phyloP scores from a whole-genome alignment of 1,140 invertebrate genomes.

The Drosophila punjabiensis region DNA sequence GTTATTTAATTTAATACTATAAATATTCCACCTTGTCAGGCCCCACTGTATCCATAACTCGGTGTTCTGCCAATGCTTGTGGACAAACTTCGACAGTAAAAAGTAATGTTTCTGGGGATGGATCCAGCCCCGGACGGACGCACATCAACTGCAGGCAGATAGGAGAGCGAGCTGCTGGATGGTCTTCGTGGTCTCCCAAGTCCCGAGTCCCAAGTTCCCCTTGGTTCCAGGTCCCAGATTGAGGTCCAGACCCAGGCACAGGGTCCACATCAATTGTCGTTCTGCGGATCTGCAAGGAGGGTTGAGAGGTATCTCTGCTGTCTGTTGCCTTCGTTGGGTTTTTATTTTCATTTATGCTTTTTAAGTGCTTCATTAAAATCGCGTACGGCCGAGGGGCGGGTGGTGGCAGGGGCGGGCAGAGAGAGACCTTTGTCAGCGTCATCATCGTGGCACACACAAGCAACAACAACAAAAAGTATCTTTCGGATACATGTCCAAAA shows the following conservation, averaged over 20 bases:
- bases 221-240: slow-evolving; percentile 23
- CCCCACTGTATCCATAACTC: slow-evolving; percentile 39
- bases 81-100: slow-evolving; percentile 65
- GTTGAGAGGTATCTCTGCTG: slow-evolving; percentile 39
- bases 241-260: slow-evolving; percentile 29
- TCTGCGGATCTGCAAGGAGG: slow-evolving; percentile 56
- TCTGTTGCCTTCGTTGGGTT: slow-evolving; percentile 72
- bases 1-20: background rate
- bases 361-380: slow-evolving; percentile 84
- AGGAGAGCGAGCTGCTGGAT: background rate
- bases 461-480: slow-evolving; percentile 67
- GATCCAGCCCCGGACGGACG: slow-evolving; percentile 5
- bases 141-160: slow-evolving; percentile 25
- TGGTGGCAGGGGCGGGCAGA: slow-evolving; percentile 16
- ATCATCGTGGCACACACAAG: slow-evolving; percentile 61
- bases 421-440: slow-evolving; percentile 79
- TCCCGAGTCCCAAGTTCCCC: slow-evolving; percentile 15
- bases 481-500: slow-evolving; percentile 78
- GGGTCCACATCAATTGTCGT: slow-evolving; percentile 81
- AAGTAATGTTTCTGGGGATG: slow-evolving; percentile 59
- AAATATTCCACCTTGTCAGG: background rate
- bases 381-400: slow-evolving; percentile 63
- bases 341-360: slow-evolving; percentile 83
- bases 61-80: slow-evolving; percentile 31
- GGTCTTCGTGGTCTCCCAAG: background rate